These are phyloP conservation scores for Lethenteron reissneri DNA, from an alignment of 2,113 vertebrate genomes.

Conservation along the genomic window DNA sequence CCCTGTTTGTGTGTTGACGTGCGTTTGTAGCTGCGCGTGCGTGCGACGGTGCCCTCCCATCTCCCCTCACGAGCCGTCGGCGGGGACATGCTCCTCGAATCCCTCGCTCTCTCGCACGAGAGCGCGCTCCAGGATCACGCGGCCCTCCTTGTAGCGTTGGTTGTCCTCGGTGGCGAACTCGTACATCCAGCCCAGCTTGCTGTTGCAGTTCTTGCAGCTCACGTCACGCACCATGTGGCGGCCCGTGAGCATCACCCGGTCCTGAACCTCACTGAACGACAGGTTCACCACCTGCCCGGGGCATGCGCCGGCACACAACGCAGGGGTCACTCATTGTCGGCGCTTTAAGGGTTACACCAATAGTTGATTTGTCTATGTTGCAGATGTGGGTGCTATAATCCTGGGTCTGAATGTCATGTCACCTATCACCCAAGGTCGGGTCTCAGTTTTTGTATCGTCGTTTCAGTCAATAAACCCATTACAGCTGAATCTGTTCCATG, in stretches of 20 bases:
- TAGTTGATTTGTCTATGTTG: too few species aligned
- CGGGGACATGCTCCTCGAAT: conserved; percentile 70
- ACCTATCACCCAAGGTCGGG: too few species aligned
- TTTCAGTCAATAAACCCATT: too few species aligned
- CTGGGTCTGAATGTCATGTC: too few species aligned
- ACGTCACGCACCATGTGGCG: conserved; percentile 93
- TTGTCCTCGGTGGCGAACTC: conserved; percentile 96
- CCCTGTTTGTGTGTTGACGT: too few species aligned
- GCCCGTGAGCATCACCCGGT: conserved; percentile 90
- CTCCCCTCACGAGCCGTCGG: conserved; percentile 55
- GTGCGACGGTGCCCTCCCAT: background rate
- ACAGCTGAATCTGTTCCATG: too few species aligned
- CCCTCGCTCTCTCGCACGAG: conserved; percentile 86
- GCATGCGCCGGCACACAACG: background rate
- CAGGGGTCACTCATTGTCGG: too few species aligned
- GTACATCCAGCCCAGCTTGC: conserved; percentile 97
- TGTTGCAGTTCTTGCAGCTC: conserved; percentile 99
- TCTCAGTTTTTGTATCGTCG: too few species aligned
- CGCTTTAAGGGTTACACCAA: too few species aligned
- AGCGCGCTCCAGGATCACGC: conserved; percentile 82
- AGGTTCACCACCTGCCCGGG: conserved; percentile 67
- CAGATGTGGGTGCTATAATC: too few species aligned
- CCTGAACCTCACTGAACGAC: conserved; percentile 93
- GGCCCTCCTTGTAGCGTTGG: conserved; percentile 91
- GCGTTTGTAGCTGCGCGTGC: too few species aligned